A percentile compares a stretch with the other conserved stretches of the same genome.
phyloP scores from a whole-genome alignment of 2,797 vertebrate genomes.

The Lutjanus argentimaculatus region DNA sequence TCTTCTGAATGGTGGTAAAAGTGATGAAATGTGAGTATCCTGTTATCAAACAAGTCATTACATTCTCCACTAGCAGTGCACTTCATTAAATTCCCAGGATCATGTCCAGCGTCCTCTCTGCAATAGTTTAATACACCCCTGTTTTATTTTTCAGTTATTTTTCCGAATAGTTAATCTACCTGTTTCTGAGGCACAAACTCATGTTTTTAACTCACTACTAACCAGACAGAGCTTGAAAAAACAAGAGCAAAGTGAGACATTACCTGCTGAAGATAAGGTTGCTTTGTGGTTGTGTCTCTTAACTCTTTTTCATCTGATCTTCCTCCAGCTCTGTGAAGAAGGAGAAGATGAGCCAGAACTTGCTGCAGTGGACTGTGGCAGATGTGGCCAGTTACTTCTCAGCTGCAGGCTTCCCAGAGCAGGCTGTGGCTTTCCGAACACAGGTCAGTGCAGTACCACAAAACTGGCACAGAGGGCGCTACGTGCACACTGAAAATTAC shows the following conservation, averaged over 20 bases:
- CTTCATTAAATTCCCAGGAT: neutral
- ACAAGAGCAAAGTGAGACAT: neutral
- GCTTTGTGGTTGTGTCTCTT: slow-evolving; percentile 13
- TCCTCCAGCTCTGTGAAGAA: slow-evolving; percentile 80
- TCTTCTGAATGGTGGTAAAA: slow-evolving; percentile 75
- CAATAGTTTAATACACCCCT: neutral
- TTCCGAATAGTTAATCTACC: neutral
- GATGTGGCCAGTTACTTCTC: slow-evolving; percentile 94
- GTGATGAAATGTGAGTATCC: slow-evolving; percentile 81
- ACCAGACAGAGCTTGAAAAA: neutral
- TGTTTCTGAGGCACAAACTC: neutral
- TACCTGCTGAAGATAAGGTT: neutral
- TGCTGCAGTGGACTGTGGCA: slow-evolving; percentile 91
- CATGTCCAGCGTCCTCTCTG: neutral
- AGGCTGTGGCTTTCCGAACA: slow-evolving; percentile 91
- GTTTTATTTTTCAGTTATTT: neutral
- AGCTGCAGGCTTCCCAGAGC: slow-evolving; percentile 92
- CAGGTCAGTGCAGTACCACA: slow-evolving; percentile 84
- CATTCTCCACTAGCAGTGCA: slow-evolving; percentile 2
- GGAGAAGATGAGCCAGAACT: slow-evolving; percentile 87
- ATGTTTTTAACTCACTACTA: neutral
- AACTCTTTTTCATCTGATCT: slow-evolving; percentile 7
- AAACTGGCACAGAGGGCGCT: slow-evolving; percentile 47
- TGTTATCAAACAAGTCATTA: slow-evolving; percentile 1
- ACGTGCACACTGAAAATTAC: neutral